Evolutionary conservation across 2,888 invertebrate species (phyloP).

Genomic region (Pseudolycoriella hygida): DNA sequence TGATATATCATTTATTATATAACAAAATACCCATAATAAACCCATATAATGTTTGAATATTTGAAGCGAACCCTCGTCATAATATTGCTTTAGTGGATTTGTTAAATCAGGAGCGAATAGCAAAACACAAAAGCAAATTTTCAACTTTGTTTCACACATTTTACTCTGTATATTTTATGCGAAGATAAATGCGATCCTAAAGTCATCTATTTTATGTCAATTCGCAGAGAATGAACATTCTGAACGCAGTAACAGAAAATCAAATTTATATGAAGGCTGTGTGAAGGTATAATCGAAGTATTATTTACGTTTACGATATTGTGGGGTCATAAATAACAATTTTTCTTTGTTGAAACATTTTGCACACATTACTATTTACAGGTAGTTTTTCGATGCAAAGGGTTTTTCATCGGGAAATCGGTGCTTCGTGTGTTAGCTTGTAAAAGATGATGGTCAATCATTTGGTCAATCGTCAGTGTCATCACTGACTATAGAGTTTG

Average conservation of each 20-base stretch:
- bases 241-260: too few relatives aligned
- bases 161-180: neutral
- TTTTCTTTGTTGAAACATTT: neutral
- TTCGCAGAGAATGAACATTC: too few relatives aligned
- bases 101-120: neutral
- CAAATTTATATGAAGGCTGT: neutral
- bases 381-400: neutral
- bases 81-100: neutral
- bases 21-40: too few relatives aligned
- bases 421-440: too few relatives aligned
- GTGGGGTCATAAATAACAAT: constrained; percentile 1
- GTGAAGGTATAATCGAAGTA: neutral
- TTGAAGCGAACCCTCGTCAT: neutral
- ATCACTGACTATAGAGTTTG: too few relatives aligned
- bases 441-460: too few relatives aligned
- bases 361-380: neutral
- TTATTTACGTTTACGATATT: neutral
- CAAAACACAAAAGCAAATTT: neutral
- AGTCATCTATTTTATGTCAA: too few relatives aligned
- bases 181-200: too few relatives aligned
- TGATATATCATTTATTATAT: too few relatives aligned
- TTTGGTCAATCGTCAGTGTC: too few relatives aligned
- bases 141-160: constrained; percentile 1
- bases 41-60: too few relatives aligned
- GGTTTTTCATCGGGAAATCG: neutral